Conservation (phyloP, 1,140 invertebrate genomes). For the Elysia chlorotica region DNA sequence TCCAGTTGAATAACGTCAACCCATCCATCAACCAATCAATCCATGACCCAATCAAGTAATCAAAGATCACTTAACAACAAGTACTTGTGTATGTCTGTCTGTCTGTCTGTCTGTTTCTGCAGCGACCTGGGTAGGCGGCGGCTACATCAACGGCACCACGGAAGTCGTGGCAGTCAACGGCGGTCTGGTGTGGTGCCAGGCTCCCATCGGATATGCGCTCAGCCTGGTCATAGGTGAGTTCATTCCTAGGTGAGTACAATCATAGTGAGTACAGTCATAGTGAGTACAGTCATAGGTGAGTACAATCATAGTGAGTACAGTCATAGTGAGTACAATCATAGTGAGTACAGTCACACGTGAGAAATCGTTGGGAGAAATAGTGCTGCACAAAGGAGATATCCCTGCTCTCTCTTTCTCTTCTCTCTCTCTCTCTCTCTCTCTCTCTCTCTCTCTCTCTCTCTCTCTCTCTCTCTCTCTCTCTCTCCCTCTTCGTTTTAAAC, state of each 20-base stretch:
- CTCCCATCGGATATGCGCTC: conserved; percentile 91
- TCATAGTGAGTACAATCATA: too few species aligned
- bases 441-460: background rate
- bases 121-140: conserved; percentile 97
- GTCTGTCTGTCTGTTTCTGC: background rate
- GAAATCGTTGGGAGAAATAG: background rate
- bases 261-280: too few species aligned
- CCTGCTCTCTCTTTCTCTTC: background rate
- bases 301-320: too few species aligned
- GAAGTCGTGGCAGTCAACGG: conserved; percentile 78
- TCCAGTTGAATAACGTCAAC: background rate
- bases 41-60: background rate
- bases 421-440: background rate
- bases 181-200: conserved; percentile 92
- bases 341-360: too few species aligned
- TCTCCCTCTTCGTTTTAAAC: background rate
- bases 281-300: too few species aligned
- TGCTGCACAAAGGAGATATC: background rate
- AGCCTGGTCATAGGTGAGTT: background rate
- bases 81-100: too few species aligned
- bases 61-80: background rate
- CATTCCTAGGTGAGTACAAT: background rate
- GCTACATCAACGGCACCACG: conserved; percentile 96
- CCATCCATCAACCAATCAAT: background rate
- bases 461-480: background rate